Evolutionary conservation across 1,140 invertebrate genomes (phyloP), one percentile per base, ranked within the genome.

Genomic region (Pogonomyrmex californicus): DNA sequence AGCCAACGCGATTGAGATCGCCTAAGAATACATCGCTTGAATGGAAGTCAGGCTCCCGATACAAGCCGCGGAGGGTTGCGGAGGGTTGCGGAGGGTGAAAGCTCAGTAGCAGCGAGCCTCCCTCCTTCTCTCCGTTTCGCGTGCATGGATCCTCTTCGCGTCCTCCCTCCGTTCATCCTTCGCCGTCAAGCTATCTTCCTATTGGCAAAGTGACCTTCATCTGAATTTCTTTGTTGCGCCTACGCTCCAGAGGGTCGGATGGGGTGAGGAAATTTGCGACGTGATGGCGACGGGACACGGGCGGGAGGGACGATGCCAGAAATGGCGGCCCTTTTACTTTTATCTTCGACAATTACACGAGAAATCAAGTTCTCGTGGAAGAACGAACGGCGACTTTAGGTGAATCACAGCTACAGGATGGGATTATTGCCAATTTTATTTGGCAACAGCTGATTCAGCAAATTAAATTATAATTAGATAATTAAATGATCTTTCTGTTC

Each of bases 171-270:
- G 23, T 30, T 4, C 14, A n/a, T 49, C 12, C 23, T 49, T 12
- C 63, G 5, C 62, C n/a, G 23, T 30, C 23, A 41, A 33, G 12
- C 54, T 49, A 65, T 85, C 86, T 85, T 88, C 85, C 82, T 60
- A 86, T 90, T 82, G 89, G 75, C 77, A 91, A 87, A 92, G 91
- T 91, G 91, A 93, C 92, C 92, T 93, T 93, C 90, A 88, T 92
- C 86, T 81, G 77, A 93, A 92, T 93, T 91, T 90, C 89, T 95
- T 95, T 92, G 95, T 96, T 91, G 94, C 94, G 87, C 95, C 95
- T 73, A 94, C 54, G 41, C 51, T 44, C 9, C 51, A n/a, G 5
- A 60, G 56, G 60, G 49, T 68, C 71, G 82, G 23, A 82, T 75
- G 63, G 44, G n/a, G 75, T 60, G 76, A 88, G 38, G 58, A 68